phyloP scores from a whole-genome alignment of 35 echinoderm and acorn worm genomes.

The Anneissia japonica region DNA sequence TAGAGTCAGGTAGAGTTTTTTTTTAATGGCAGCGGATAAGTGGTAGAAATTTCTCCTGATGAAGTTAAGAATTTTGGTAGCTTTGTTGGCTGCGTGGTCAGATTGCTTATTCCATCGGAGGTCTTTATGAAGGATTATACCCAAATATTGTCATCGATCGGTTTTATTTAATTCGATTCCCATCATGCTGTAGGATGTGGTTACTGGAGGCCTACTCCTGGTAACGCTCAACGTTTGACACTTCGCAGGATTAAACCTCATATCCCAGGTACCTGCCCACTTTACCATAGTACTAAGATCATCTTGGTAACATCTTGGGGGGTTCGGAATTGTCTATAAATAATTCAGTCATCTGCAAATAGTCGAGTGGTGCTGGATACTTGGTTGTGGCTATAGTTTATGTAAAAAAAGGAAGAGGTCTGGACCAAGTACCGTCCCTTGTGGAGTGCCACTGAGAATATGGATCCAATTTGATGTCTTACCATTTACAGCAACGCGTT shows the following conservation, averaged over 20 bases:
- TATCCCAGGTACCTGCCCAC: no score
- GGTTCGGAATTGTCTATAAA: not conserved
- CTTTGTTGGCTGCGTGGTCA: not conserved
- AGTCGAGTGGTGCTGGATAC: not conserved
- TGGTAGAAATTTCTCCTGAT: slow-evolving; percentile 28
- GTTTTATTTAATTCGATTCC: no score
- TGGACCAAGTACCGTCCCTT: slow-evolving; percentile 21
- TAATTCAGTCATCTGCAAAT: not conserved
- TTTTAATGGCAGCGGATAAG: not conserved
- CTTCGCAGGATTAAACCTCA: no score
- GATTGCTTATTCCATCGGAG: no score
- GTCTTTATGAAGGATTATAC: slow-evolving; percentile 4
- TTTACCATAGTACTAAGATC: no score
- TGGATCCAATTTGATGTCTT: slow-evolving; percentile 20
- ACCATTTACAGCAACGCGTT: slow-evolving; percentile 8
- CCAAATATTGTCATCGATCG: no score
- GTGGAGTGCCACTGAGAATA: not conserved
- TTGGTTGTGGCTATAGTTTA: not conserved
- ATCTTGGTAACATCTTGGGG: no score
- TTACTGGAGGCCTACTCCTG: no score
- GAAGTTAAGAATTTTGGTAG: slow-evolving; percentile 13
- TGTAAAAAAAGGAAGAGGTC: slow-evolving; percentile 16
- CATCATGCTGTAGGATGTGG: no score
- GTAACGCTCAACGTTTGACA: no score
- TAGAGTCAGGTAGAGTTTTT: slow-evolving; percentile 23